Percentiles rank a stretch among this genome's conserved stretches.
Conservation (phyloP, 2,888 invertebrate species). For the Scaptomyza polygonia region DNA sequence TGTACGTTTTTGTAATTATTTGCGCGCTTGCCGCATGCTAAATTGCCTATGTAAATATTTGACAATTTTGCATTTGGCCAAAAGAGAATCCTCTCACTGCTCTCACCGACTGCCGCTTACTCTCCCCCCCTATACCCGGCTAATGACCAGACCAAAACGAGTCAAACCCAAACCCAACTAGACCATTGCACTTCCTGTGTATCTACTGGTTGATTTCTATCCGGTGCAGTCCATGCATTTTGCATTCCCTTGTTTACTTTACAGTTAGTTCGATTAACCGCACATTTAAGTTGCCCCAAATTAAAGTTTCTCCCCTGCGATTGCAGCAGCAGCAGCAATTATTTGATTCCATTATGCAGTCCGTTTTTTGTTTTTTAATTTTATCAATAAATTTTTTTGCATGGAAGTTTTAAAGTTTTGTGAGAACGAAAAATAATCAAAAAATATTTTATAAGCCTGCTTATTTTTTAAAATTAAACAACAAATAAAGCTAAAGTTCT, state of each 20-base stretch:
- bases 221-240: conserved; percentile 50
- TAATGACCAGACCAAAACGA: conserved; percentile 55
- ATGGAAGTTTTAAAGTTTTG: neutral
- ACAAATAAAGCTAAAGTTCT: too few relatives aligned
- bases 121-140: conserved; percentile 18
- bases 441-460: too few relatives aligned
- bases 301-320: conserved; percentile 20
- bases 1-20: conserved; percentile 77
- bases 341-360: conserved; percentile 2
- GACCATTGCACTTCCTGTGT: conserved; percentile 50
- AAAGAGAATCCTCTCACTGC: conserved; percentile 38
- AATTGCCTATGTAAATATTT: conserved; percentile 82
- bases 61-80: conserved; percentile 74
- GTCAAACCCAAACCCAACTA: conserved; percentile 4
- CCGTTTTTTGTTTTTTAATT: neutral
- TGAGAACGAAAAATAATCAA: too few relatives aligned
- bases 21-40: conserved; percentile 75
- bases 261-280: conserved; percentile 67
- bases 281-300: conserved; percentile 53
- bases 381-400: neutral
- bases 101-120: neutral
- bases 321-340: conserved; percentile 4
- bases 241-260: conserved; percentile 59
- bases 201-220: conserved; percentile 44
- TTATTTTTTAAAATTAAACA: too few relatives aligned